phyloP scores from a whole-genome alignment of 2,797 vertebrate genomes.

The Oreochromis mossambicus region DNA sequence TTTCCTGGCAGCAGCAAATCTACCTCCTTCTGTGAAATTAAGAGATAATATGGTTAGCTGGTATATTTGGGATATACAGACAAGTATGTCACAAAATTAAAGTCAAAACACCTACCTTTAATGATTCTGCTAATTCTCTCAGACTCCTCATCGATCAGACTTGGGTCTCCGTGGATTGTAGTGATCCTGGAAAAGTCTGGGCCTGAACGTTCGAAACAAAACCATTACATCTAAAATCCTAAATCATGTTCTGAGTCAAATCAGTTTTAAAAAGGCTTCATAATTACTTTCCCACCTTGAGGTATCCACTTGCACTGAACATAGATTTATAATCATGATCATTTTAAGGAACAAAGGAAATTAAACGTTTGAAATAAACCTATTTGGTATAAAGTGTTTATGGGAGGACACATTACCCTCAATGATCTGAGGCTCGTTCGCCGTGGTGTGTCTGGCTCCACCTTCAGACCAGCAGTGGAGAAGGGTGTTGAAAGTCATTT shows the following conservation, averaged over 20 bases:
- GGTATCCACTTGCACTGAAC: background rate
- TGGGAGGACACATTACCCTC: slow-evolving; percentile 64
- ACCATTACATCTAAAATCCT: background rate
- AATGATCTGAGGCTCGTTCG: slow-evolving; percentile 69
- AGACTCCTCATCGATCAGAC: slow-evolving; percentile 66
- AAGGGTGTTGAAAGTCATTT: slow-evolving; percentile 59
- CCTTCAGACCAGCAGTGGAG: slow-evolving; percentile 62
- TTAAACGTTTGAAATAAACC: background rate
- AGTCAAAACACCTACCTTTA: slow-evolving; percentile 53
- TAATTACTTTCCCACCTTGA: background rate
- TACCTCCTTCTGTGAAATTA: slow-evolving; percentile 44
- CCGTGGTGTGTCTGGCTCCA: slow-evolving; percentile 35
- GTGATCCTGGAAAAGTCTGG: slow-evolving; percentile 74
- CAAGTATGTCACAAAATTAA: background rate
- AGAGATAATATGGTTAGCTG: background rate
- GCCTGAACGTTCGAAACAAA: slow-evolving; percentile 43
- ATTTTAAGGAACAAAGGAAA: slow-evolving; percentile 6
- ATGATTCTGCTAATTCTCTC: slow-evolving; percentile 75
- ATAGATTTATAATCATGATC: background rate
- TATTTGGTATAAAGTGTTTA: slow-evolving; percentile 13
- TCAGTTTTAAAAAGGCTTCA: background rate
- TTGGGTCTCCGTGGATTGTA: slow-evolving; percentile 62
- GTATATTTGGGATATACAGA: background rate
- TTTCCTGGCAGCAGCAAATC: slow-evolving; percentile 46
- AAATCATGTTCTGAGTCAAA: background rate